Conservation (phyloP, 2,113 vertebrate species). For the Hyla sarda region DNA sequence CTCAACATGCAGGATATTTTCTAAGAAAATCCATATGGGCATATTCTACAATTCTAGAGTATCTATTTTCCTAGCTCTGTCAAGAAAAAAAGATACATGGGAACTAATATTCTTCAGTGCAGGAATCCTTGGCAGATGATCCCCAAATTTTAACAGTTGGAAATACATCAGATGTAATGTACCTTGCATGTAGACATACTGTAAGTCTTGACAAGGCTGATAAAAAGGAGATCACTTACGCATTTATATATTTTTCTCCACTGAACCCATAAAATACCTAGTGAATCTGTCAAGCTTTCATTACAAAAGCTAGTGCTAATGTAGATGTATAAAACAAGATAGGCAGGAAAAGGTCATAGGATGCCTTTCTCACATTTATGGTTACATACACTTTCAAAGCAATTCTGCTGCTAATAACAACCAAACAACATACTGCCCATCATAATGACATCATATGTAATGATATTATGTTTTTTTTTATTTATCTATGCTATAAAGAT, state of each 20-base stretch:
- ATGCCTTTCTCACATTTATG: neutral
- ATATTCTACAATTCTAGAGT: neutral
- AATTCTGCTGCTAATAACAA: neutral
- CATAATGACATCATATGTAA: no score
- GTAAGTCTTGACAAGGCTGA: neutral
- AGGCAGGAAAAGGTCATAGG: neutral
- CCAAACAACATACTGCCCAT: neutral
- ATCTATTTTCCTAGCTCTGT: neutral
- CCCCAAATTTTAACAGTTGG: neutral
- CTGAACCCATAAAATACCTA: neutral
- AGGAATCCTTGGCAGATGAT: neutral
- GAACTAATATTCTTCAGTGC: neutral
- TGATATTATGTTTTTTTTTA: no score
- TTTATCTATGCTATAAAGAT: no score
- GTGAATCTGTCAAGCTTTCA: neutral
- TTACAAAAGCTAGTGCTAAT: neutral
- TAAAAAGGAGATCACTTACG: neutral
- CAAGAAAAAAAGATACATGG: neutral
- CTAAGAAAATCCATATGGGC: neutral
- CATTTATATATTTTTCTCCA: neutral
- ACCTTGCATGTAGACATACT: neutral
- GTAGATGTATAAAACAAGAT: neutral
- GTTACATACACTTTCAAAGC: neutral
- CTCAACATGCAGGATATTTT: neutral
- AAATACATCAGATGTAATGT: neutral